Percentiles rank a stretch among this genome's conserved stretches.
phyloP scores from a whole-genome alignment of 2,797 vertebrate genomes.

The Sternarchorhynchus goeldii region DNA sequence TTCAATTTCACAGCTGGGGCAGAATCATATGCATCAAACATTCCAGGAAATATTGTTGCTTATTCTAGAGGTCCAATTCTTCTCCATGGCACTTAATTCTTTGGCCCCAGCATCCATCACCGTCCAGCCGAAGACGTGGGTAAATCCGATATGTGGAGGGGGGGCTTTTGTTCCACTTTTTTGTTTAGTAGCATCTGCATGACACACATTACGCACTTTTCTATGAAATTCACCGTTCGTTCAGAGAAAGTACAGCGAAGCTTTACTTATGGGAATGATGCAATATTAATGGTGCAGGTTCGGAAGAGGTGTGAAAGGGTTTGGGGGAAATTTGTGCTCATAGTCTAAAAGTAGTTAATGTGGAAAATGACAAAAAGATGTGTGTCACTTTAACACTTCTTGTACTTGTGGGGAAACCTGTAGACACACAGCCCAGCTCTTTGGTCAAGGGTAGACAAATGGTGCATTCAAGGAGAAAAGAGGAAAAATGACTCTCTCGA shows the following conservation, averaged over 20 bases:
- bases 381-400: conserved; percentile 22
- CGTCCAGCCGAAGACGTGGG: conserved; percentile 1
- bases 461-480: conserved; percentile 27
- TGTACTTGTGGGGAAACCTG: conserved; percentile 14
- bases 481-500: conserved; percentile 16
- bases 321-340: conserved; percentile 26
- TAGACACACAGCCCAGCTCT: not conserved
- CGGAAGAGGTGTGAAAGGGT: conserved; percentile 32
- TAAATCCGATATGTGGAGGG: not conserved
- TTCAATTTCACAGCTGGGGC: conserved; percentile 35
- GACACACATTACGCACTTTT: conserved; percentile 31
- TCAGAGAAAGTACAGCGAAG: conserved; percentile 52
- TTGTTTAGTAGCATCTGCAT: not conserved
- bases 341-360: conserved; percentile 40
- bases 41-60: conserved; percentile 40
- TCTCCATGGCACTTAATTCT: conserved; percentile 37
- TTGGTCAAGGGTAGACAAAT: conserved; percentile 32
- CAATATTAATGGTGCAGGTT: conserved; percentile 46
- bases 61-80: conserved; percentile 42
- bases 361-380: conserved; percentile 33
- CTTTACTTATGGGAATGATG: conserved; percentile 51
- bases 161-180: conserved; percentile 9
- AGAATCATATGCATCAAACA: conserved; percentile 39
- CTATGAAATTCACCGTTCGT: conserved; percentile 50
- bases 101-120: conserved; percentile 41